These are phyloP conservation scores for Ibycter americanus DNA, from an alignment of 2,797 vertebrate species.

Conservation along the genomic window DNA sequence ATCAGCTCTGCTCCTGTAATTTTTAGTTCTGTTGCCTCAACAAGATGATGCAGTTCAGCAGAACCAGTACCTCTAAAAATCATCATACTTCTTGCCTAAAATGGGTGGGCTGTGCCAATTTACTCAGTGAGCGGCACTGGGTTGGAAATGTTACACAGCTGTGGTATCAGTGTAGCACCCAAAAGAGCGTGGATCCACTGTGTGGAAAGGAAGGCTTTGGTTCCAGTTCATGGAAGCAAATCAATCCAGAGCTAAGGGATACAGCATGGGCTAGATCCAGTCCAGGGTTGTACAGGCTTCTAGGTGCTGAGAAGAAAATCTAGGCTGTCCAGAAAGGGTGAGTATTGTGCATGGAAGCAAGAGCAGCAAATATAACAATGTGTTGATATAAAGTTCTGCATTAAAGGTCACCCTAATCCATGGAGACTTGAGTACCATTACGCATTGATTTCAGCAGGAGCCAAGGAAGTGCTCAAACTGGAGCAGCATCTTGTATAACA, in stretches of 20 bases:
- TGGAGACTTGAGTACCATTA: background rate
- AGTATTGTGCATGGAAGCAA: background rate
- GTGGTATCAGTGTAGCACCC: background rate
- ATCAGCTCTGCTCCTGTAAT: background rate
- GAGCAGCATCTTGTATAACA: background rate
- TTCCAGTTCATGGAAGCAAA: background rate
- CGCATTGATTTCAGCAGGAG: fast-evolving
- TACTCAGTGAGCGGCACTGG: background rate
- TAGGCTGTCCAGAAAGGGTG: background rate
- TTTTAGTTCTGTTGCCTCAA: constrained; percentile 13
- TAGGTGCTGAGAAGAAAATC: background rate
- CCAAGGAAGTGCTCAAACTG: background rate
- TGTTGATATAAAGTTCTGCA: background rate
- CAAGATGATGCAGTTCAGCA: background rate
- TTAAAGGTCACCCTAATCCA: background rate
- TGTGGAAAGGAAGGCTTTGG: background rate
- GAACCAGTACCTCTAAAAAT: background rate
- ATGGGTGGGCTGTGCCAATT: background rate
- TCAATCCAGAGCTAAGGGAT: background rate
- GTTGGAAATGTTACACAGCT: background rate
- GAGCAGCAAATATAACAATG: background rate
- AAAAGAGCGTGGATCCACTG: background rate
- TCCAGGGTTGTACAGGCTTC: background rate
- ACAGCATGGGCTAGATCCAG: background rate
- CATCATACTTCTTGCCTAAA: background rate